phyloP scores from a whole-genome alignment of 2,888 invertebrate genomes.

The Tenthredo notha region DNA sequence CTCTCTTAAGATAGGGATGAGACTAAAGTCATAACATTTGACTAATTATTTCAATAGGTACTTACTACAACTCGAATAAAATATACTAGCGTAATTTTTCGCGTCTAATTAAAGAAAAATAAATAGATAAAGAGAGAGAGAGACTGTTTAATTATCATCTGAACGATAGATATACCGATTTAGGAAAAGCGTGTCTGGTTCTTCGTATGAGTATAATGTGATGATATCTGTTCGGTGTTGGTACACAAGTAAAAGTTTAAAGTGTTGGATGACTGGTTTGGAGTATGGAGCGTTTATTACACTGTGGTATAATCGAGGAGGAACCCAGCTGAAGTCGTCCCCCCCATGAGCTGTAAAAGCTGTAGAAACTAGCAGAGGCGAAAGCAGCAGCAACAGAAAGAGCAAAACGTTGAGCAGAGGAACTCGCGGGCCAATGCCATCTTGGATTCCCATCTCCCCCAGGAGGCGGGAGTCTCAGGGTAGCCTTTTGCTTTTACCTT shows the following conservation, averaged over 20 bases:
- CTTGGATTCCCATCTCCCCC: constrained; percentile 39
- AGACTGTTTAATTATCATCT: no score
- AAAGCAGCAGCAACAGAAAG: background rate
- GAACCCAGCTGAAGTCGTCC: background rate
- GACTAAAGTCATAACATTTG: background rate
- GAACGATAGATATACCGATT: no score
- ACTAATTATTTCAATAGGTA: no score
- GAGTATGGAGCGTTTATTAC: constrained; percentile 43
- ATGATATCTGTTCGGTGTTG: background rate
- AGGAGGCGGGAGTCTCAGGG: constrained; percentile 37
- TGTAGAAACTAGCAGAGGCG: background rate
- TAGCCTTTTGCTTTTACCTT: constrained; percentile 37
- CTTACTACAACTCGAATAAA: no score
- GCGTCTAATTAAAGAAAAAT: no score
- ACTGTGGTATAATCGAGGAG: constrained; percentile 36
- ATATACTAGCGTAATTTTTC: no score
- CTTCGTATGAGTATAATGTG: background rate
- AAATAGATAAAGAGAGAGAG: no score
- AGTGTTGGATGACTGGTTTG: constrained; percentile 40
- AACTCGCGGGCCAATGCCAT: constrained; percentile 43
- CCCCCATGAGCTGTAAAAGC: background rate
- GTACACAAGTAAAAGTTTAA: background rate
- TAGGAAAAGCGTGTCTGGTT: background rate
- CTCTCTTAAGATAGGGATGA: background rate
- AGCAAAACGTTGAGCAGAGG: constrained; percentile 3